Evolutionary conservation across 2,797 vertebrate species (phyloP).

Genomic region (Sparidentex hasta): DNA sequence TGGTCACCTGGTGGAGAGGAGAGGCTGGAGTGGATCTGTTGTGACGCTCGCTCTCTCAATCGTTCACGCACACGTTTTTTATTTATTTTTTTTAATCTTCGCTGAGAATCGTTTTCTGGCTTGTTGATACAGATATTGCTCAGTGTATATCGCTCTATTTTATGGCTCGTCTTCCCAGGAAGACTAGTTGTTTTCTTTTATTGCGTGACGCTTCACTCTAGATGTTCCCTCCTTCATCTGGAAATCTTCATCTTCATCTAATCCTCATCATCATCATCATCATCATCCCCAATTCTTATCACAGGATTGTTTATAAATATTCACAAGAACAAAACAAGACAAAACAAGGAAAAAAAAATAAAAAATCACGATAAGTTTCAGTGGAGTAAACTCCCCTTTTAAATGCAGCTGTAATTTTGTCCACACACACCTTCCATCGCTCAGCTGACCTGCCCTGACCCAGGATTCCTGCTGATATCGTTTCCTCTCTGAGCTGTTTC

Average conservation of each 20-base stretch:
- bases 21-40: conserved; percentile 12
- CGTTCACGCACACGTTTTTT: conserved; percentile 7
- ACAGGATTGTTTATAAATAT: conserved; percentile 9
- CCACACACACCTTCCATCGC: not conserved
- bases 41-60: conserved; percentile 10
- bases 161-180: conserved; percentile 62
- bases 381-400: conserved; percentile 18
- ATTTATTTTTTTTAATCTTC: not conserved
- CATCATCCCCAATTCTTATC: not conserved
- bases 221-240: not conserved
- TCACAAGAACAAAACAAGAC: not conserved
- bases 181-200: conserved; percentile 43
- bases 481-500: conserved; percentile 55
- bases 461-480: conserved; percentile 49
- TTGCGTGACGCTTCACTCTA: not conserved
- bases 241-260: too few species aligned
- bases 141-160: conserved; percentile 47
- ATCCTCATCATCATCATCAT: not conserved
- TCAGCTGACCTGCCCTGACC: conserved; percentile 49
- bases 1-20: conserved; percentile 38
- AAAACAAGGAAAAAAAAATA: not conserved
- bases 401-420: conserved; percentile 21
- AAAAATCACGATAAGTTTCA: not conserved
- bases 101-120: conserved; percentile 28
- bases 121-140: conserved; percentile 51